Evolutionary conservation across 1,140 invertebrate species (phyloP).

Genomic region (Holcopasites calliopsidis): DNA sequence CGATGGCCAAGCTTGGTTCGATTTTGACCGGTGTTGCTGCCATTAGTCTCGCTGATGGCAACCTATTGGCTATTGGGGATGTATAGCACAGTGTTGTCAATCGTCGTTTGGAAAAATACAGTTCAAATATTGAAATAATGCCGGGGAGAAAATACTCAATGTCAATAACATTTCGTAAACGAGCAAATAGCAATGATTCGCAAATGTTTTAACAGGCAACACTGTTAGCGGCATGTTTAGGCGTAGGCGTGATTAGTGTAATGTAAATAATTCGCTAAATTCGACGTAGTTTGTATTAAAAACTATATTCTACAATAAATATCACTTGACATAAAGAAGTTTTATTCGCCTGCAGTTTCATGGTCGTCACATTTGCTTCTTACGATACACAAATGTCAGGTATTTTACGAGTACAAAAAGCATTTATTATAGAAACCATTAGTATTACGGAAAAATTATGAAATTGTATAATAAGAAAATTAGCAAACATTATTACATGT

Average conservation of each 20-base stretch:
- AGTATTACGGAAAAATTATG: no score
- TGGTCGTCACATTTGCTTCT: background rate
- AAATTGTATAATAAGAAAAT: background rate
- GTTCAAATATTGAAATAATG: no score
- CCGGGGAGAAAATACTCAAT: no score
- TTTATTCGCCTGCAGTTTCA: slow-evolving; percentile 13
- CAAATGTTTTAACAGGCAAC: background rate
- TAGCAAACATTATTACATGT: no score
- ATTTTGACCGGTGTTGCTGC: no score
- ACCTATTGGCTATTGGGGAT: no score
- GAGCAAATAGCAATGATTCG: no score
- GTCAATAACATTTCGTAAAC: no score
- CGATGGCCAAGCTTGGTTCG: no score
- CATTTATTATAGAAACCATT: background rate
- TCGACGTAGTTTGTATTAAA: slow-evolving; percentile 48
- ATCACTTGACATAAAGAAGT: slow-evolving; percentile 29
- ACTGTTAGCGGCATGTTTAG: slow-evolving; percentile 1
- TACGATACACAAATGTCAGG: background rate
- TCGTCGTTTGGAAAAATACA: no score
- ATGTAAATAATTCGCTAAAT: slow-evolving; percentile 61
- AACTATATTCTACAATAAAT: slow-evolving; percentile 60
- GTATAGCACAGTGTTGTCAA: no score
- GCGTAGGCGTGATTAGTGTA: slow-evolving; percentile 44
- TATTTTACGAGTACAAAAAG: background rate
- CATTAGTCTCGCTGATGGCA: no score